Base-by-base conservation (phyloP, 2,113 vertebrate genomes). In the Phaetusa simplex region DNA sequence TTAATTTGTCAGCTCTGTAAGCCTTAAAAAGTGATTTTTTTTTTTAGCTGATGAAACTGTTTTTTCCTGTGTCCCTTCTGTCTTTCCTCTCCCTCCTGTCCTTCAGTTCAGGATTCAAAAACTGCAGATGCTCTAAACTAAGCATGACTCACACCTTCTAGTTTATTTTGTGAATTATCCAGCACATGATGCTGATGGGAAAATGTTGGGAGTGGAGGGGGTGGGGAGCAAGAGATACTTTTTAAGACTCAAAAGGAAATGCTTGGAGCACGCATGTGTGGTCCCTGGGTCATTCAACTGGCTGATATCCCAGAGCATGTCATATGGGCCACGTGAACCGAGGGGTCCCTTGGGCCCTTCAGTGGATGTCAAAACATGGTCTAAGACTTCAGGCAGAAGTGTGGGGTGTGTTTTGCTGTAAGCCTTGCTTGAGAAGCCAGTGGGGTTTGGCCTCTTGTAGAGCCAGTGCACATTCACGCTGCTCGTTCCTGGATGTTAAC, bases 141-240 rank as follows among this genome's bases (percentile, higher is more conserved):
- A 78, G 59, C 23, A 74, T 95, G 94, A 97, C 93, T 96, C 97
- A 95, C 58, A 47, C 89, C 85, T 94, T 58, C 78, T 59, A 85
- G 73, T 85, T 97, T 58, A 62, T 95, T 94, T 96, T 95, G 81
- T 95, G 73, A 87, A 87, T 91, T 94, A 80, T 73, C 85, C 82
- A 86, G 36, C 52, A 27, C 27, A 61, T 52, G 61, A 61, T 90
- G 78, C 36, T 94, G 58, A 52, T 0, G 1, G 81, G 70, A 94
- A 80, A 40, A 73, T 20, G 50, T 19, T 82, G 74, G 45, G 70
- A 86, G 87, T 45, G 38, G 52, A 93, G 73, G 66, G 78, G 61
- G 70, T 92, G 49, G 86, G 77, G 58, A 89, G 32, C 23, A 72
- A 52, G 65, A 82, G 27, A 9, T 73, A 42, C 0, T 69, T 95